phyloP scores from a whole-genome alignment of 2,113 vertebrate species.

The Plestiodon gilberti region DNA sequence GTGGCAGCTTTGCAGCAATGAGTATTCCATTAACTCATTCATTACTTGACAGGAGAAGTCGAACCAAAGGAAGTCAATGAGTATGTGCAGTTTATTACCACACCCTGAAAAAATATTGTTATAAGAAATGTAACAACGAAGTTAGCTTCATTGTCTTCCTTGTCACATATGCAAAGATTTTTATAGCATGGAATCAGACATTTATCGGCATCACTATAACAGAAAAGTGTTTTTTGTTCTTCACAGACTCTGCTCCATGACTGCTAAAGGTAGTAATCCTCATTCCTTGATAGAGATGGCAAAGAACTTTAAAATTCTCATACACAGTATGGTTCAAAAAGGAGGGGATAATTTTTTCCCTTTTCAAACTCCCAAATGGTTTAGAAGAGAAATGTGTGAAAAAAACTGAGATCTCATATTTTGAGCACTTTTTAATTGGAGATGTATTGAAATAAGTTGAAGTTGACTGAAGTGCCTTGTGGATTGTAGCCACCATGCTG shows the following conservation, averaged over 20 bases:
- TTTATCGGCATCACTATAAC: constrained; percentile 6
- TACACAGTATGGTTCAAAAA: not conserved
- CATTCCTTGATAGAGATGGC: not conserved
- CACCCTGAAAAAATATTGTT: constrained; percentile 7
- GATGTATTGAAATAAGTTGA: not conserved
- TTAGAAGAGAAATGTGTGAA: not conserved
- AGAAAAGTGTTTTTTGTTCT: not conserved
- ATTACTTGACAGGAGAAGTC: constrained; percentile 44
- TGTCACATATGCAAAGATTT: constrained; percentile 45
- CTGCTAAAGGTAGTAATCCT: constrained; percentile 1
- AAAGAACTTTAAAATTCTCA: not conserved
- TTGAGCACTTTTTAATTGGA: not conserved
- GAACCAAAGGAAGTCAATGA: constrained; percentile 54
- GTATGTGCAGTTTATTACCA: constrained; percentile 51
- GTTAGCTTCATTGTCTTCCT: constrained; percentile 51
- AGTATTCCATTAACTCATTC: constrained; percentile 65
- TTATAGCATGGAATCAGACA: constrained; percentile 33
- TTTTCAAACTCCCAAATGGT: constrained; percentile 8
- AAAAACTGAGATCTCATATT: constrained; percentile 5
- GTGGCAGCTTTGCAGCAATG: constrained; percentile 61
- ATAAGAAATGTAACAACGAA: constrained; percentile 23
- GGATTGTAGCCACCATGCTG: too few species aligned
- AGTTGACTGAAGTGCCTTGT: not conserved
- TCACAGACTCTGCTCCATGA: not conserved
- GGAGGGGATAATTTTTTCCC: not conserved